Conservation (phyloP, 2,113 vertebrate species). For the Bubo scandiacus region DNA sequence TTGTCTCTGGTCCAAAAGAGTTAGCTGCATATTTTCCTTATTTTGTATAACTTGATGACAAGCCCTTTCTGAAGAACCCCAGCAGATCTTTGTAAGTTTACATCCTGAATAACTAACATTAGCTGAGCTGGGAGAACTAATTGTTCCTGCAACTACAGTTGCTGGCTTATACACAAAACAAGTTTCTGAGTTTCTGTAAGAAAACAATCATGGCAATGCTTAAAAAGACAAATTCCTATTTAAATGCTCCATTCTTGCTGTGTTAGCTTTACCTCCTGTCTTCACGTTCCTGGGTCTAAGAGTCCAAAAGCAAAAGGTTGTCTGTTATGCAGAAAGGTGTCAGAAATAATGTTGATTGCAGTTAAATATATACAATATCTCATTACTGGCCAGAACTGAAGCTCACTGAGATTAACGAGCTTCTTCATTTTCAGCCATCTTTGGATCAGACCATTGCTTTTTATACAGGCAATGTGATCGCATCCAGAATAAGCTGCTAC, state of each 20-base stretch:
- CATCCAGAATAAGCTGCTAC: neutral
- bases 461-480: neutral
- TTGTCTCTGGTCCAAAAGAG: conserved; percentile 1
- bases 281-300: neutral
- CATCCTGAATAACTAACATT: neutral
- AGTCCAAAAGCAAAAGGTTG: neutral
- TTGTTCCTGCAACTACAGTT: neutral
- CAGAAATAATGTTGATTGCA: neutral
- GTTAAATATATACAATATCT: neutral
- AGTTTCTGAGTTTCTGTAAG: neutral
- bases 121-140: neutral
- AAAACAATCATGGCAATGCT: neutral
- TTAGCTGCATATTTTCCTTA: neutral
- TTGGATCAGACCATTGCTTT: neutral
- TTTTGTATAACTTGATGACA: neutral
- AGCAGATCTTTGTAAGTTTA: neutral
- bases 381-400: neutral
- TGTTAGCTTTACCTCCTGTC: neutral
- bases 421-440: neutral
- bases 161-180: neutral
- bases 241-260: neutral
- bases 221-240: neutral
- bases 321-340: neutral
- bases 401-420: neutral
- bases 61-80: neutral